Base-by-base conservation (phyloP, 2,888 invertebrate species). In the Eupithecia subfuscata region DNA sequence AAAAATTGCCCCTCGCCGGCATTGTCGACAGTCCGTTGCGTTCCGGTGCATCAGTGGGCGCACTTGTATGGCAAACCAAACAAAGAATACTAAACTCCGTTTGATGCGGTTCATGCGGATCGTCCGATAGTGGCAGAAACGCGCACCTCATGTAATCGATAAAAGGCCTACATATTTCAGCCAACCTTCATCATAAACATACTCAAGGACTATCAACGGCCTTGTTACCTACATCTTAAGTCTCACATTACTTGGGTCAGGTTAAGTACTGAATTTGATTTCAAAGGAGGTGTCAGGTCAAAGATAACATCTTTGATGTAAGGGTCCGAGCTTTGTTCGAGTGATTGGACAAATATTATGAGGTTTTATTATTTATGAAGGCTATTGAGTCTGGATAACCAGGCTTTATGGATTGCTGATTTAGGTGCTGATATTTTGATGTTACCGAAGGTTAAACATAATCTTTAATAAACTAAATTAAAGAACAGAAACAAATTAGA, bases 151-250 rank as follows among this genome's bases (percentile, higher is more conserved):
- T 22, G 12, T 7, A 63, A 63, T 64, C 64, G 34, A 64, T 30
- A 64, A 30, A 48, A 45, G 69, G 74, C 73, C 69, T 56, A 75
- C 37, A 43, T 69, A 48, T 69, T 48, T 78, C 88, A 89, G 9
- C 16, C 64, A 34, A 34, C 64, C 64, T 34, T 83, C 88, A 87
- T 90, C 88, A 86, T 90, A 90, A 90, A 89, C 68, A 85, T 86
- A 82, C 83, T 86, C 81, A 84, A 87, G 87, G 87, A 84, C 86
- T 87, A 86, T 87, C 83, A 84, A 80, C 78, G 81, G 25, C 25
- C 81, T 86, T 86, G 85, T 86, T 87, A 86, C 82, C 82, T 83
- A 82, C 82, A 80, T 83, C 82, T 84, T 83, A 81, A 83, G 82
- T 78, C 73, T 82, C 84, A 81, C 81, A 79, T 86, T 83, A 34